A percentile compares a stretch with the other conserved stretches of the same genome.
Conservation (phyloP, 2,888 invertebrate species). For the Petrolisthes manimaculis region DNA sequence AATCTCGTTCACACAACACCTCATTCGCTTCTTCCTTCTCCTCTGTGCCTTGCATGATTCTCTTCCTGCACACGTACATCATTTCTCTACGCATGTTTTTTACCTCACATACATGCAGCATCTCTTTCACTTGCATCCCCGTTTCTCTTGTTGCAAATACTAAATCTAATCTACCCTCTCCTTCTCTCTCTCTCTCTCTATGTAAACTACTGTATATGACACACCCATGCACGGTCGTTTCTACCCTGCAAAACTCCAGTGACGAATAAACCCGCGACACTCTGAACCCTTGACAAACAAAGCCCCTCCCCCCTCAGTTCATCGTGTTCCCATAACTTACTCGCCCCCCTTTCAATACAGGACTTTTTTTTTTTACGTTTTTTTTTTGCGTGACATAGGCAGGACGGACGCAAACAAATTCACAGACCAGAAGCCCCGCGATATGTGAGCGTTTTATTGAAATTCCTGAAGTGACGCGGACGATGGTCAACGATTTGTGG, state of each 20-base stretch:
- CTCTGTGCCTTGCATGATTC: too few relatives aligned
- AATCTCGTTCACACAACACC: too few relatives aligned
- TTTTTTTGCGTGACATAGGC: neutral
- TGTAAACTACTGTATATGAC: too few relatives aligned
- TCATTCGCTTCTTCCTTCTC: too few relatives aligned
- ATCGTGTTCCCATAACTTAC: conserved; percentile 15
- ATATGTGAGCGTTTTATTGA: conserved; percentile 43
- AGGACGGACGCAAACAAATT: conserved; percentile 15
- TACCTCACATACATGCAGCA: too few relatives aligned
- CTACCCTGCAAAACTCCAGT: neutral
- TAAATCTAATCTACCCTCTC: too few relatives aligned
- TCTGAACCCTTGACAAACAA: neutral
- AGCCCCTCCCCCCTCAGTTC: conserved; percentile 18
- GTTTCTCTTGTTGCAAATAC: too few relatives aligned
- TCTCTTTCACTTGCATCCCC: too few relatives aligned
- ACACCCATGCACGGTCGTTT: neutral
- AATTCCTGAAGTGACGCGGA: conserved; percentile 41
- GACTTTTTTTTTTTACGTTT: neutral
- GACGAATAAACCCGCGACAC: neutral
- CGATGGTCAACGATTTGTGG: conserved; percentile 33
- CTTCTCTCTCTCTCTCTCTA: neutral
- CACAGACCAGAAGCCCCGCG: conserved; percentile 10
- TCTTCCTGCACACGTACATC: too few relatives aligned
- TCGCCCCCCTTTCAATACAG: conserved; percentile 11
- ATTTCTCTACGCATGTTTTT: too few relatives aligned